Evolutionary conservation across 2,113 vertebrate genomes (phyloP).

Genomic region (Odocoileus hemionus): DNA sequence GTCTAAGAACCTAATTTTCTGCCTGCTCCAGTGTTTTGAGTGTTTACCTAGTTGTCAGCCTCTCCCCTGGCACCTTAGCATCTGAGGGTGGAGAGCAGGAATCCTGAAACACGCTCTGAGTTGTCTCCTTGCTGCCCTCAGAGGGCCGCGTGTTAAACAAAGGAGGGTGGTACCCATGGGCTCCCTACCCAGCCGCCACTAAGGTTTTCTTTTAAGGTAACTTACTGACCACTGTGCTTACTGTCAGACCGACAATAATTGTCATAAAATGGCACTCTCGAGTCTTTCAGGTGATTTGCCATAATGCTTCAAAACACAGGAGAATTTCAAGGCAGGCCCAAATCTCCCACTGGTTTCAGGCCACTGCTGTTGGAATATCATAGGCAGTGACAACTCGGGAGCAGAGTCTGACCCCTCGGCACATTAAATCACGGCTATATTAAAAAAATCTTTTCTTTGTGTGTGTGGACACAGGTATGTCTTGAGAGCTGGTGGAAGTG

Average conservation of each 20-base stretch:
- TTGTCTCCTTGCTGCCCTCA: background rate
- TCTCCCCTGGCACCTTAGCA: background rate
- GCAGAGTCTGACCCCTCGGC: background rate
- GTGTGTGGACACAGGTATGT: background rate
- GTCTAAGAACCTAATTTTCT: background rate
- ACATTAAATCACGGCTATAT: background rate
- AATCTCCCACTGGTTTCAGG: background rate
- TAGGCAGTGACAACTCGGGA: background rate
- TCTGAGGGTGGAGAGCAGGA: background rate
- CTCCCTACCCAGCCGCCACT: rapidly evolving
- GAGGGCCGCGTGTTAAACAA: background rate
- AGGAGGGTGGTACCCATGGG: background rate
- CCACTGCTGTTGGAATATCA: background rate
- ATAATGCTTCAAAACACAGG: background rate
- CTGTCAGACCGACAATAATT: background rate
- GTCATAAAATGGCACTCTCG: background rate
- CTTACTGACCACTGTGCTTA: background rate
- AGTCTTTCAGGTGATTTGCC: background rate
- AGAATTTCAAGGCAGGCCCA: background rate
- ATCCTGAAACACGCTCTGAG: background rate
- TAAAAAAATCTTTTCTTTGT: background rate
- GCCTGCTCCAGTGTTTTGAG: background rate
- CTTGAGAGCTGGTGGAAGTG: background rate
- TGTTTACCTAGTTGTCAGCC: background rate
- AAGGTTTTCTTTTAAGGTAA: background rate